Evolutionary conservation across 2,797 vertebrate genomes (phyloP).

Genomic region (Artibeus jamaicensis): DNA sequence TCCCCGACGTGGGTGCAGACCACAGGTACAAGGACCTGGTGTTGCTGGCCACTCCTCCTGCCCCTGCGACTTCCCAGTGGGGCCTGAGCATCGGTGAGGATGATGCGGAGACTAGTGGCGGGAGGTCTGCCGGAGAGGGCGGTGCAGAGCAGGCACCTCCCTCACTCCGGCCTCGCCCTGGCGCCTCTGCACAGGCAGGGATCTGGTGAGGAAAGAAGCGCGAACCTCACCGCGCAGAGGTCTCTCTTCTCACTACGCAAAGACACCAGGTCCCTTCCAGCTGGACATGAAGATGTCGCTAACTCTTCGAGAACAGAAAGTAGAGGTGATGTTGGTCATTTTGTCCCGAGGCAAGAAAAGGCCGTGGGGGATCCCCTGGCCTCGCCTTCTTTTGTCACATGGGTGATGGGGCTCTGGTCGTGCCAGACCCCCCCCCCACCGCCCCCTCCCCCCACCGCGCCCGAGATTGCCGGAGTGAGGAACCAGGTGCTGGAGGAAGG

Average conservation of each 20-base stretch:
- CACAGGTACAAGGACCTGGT: accelerated
- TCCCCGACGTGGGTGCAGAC: background rate
- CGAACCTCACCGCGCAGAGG: accelerated
- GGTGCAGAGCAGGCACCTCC: accelerated
- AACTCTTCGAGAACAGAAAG: background rate
- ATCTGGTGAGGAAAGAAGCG: background rate
- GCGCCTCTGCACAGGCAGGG: background rate
- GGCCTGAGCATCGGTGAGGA: accelerated
- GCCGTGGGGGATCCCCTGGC: accelerated
- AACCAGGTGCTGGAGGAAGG: accelerated
- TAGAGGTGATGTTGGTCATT: background rate
- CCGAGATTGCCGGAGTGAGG: background rate
- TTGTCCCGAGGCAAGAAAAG: background rate
- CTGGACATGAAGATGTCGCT: accelerated
- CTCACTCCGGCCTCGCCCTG: accelerated
- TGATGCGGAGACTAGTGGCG: accelerated
- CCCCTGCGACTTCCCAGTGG: accelerated
- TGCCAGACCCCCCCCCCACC: background rate
- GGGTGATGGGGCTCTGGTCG: accelerated
- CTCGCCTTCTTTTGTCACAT: background rate
- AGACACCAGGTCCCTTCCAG: background rate
- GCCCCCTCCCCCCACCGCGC: accelerated
- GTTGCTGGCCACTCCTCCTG: background rate
- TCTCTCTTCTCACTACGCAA: background rate
- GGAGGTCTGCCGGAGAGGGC: accelerated